Evolutionary conservation across 2,888 invertebrate species (phyloP), one percentile per base, ranked within the genome.

Genomic region (Apoda limacodes): DNA sequence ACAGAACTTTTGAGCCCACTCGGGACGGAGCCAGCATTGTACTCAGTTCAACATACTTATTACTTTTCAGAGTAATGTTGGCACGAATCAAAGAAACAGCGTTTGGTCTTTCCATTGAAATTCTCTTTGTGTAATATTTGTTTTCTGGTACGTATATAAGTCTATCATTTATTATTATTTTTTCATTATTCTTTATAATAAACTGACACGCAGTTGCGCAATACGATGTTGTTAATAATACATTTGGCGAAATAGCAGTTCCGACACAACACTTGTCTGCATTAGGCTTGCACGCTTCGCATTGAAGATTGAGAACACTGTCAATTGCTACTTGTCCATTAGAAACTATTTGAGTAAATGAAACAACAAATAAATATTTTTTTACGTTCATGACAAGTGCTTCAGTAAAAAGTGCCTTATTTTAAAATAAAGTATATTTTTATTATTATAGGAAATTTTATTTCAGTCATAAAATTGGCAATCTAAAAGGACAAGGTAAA

Each of bases 131-230:
- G 25, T 32, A 44, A 17, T 48, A 51, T 23, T 30, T 40, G 13
- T 35, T 38, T 15, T 37, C 32, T 14, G 44, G 40, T 26, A 43
- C 34, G 30, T 42, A 46, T n/a, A n/a, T n/a, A n/a, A n/a, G n/a
- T 6, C 26, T 30, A 23, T 36, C 30, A 4, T 40, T n/a, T 20
- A 53, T 50, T 5, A 40, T 28, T 9, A 34, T 29, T 5, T 28
- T 39, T 15, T 29, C 30, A 5, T 24, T 20, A 7, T 30, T 37
- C 5, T 21, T 34, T 25, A 35, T 42, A 5, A 60, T 40, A 5
- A 28, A 45, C 23, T 53, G 36, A 43, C 69, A 70, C 2, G 45
- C 45, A 35, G 46, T 30, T n/a, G 66, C 65, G 34, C 72, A 71
- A 32, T 38, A 48, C 2, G 53, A 45, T 1, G 65, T 62, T 6